phyloP scores from a whole-genome alignment of 2,888 invertebrate species.

The Clusia tigrina region DNA sequence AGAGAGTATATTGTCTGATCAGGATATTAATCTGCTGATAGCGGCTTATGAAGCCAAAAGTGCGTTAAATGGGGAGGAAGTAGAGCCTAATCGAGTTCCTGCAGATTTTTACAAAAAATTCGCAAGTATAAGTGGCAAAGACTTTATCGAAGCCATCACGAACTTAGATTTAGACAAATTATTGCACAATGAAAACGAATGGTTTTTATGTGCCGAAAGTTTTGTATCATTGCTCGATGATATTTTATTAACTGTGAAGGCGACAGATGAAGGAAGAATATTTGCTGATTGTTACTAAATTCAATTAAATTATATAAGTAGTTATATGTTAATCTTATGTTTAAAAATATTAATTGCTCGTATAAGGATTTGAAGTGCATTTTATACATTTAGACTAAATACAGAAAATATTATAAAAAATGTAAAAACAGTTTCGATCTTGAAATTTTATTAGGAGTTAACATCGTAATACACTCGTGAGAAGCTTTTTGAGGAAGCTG shows the following conservation, averaged over 20 bases:
- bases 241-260: conserved; percentile 63
- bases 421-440: too few species aligned
- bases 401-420: too few species aligned
- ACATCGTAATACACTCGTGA: too few species aligned
- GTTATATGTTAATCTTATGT: neutral
- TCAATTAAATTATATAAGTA: too few species aligned
- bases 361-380: neutral
- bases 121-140: conserved; percentile 66
- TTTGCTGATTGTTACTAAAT: conserved; percentile 56
- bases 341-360: neutral
- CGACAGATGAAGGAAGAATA: conserved; percentile 47
- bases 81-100: conserved; percentile 41
- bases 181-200: conserved; percentile 70
- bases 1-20: conserved; percentile 52
- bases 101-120: conserved; percentile 54
- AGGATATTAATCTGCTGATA: conserved; percentile 53
- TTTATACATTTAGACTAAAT: too few species aligned
- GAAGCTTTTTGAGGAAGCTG: too few species aligned
- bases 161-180: conserved; percentile 70
- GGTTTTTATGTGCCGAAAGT: conserved; percentile 74
- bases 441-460: too few species aligned
- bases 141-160: conserved; percentile 70
- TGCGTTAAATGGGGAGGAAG: conserved; percentile 41
- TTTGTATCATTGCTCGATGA: conserved; percentile 78
- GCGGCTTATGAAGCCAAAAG: conserved; percentile 69